Conservation (phyloP, 1,140 invertebrate species). For the Drosophila chauvacae region DNA sequence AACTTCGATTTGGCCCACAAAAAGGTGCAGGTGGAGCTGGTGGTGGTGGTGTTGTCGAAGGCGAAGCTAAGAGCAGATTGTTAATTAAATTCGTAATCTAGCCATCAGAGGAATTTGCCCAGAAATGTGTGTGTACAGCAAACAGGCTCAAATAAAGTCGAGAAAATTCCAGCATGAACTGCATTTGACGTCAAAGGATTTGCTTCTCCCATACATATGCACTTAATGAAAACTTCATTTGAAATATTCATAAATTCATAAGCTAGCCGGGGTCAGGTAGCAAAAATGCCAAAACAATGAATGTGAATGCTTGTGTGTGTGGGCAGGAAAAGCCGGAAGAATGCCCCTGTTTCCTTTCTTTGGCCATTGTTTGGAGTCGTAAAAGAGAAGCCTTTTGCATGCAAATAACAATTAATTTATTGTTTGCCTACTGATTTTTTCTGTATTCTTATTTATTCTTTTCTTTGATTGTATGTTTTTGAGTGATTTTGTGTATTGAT, state of each 20-base stretch:
- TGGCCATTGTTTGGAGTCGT: constrained; percentile 3
- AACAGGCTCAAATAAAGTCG: constrained; percentile 27
- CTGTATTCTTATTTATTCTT: neutral
- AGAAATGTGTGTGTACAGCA: constrained; percentile 12
- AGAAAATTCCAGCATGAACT: constrained; percentile 22
- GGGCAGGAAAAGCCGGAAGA: constrained; percentile 30
- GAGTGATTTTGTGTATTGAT: constrained; percentile 11
- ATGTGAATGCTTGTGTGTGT: neutral
- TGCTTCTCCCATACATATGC: constrained; percentile 5
- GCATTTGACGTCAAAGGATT: constrained; percentile 46
- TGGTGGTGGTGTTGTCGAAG: constrained; percentile 10
- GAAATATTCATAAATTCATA: constrained; percentile 52
- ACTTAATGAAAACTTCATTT: constrained; percentile 44
- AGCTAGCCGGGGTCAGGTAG: constrained; percentile 7
- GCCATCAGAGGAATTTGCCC: constrained; percentile 21
- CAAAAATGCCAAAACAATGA: constrained; percentile 25
- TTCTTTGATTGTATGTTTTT: neutral
- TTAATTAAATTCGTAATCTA: constrained; percentile 54
- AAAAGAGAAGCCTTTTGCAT: constrained; percentile 33
- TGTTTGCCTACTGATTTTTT: constrained; percentile 22
- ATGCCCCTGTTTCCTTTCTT: constrained; percentile 7
- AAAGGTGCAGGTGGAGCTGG: constrained; percentile 2
- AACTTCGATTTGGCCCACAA: constrained; percentile 55
- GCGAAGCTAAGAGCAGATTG: constrained; percentile 15
- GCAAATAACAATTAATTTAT: constrained; percentile 57